Evolutionary conservation across 37 sponge, comb jelly and placozoan species (phyloP), one percentile per base, ranked within the genome.

Genomic region (Eunapius fragilis): DNA sequence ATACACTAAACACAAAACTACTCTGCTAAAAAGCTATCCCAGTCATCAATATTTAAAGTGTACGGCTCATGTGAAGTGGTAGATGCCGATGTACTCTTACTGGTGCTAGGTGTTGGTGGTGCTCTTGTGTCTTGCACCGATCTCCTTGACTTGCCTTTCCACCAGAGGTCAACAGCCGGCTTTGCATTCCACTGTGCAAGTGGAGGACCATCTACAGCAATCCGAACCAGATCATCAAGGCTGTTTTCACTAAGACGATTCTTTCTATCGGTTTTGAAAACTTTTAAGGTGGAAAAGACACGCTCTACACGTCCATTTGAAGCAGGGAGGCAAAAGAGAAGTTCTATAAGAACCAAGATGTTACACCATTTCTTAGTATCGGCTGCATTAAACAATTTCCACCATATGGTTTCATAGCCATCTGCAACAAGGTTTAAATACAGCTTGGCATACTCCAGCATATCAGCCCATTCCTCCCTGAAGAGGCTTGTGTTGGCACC

Each of bases 401-500:
- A 93, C 92, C 92, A 92, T 12, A 85, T 70, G 31, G 76, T 35
- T 34, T 35, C 22, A 36, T 84, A 86, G 68, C 27, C 32, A 24
- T 86, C 85, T 31, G 78, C 79, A 25, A 86, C 87, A 5, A 93
- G 72, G 37, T 89, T 83, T 31, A 90, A 24, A 82, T 90, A 89
- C 68, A 26, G 75, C 47, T 93, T 89, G 0, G 76, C 82, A 87
- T 89, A 93, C 0, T 69, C 74, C 17, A 86, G 72, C 76, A 90
- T 87, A 37, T 89, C n/a, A 69, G 83, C 85, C 94, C 94, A 93
- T 30, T 93, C 94, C 69, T 87, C 82, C 70, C 47, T 31, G 22
- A 90, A 67, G 13, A 68, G 23, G 37, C 82, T 7, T 22, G n/a
- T 22, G 38, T 87, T 50, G 2, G 83, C 85, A 41, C 38, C 41